Percentiles rank a stretch among this genome's conserved stretches.
Conservation (phyloP, 2,888 invertebrate species). For the Meganola albula region DNA sequence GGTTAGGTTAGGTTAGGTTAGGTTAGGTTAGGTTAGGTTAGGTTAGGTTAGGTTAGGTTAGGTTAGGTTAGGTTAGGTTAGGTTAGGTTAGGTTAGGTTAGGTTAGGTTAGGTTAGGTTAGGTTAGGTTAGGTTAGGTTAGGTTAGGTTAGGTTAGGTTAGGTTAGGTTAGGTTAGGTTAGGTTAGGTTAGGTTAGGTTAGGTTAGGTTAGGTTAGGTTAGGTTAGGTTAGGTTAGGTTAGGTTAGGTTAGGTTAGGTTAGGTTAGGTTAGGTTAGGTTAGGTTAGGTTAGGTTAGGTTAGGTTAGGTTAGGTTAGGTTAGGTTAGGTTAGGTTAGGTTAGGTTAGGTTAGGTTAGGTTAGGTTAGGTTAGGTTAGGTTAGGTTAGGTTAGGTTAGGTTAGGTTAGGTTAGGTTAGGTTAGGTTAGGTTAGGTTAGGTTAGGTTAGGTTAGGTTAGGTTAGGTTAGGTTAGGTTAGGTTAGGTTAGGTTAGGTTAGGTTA, state of each 20-base stretch:
- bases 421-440: too few species aligned
- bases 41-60: slow-evolving; percentile 17
- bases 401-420: too few species aligned
- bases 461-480: too few species aligned
- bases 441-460: too few species aligned
- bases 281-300: slow-evolving; percentile 19
- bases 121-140: slow-evolving; percentile 15
- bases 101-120: slow-evolving; percentile 18
- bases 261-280: slow-evolving; percentile 18
- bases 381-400: too few species aligned
- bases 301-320: slow-evolving; percentile 19
- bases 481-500: too few species aligned
- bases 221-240: slow-evolving; percentile 20
- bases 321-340: slow-evolving; percentile 16
- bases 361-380: too few species aligned
- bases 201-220: slow-evolving; percentile 15
- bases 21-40: slow-evolving; percentile 27
- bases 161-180: slow-evolving; percentile 18
- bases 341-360: too few species aligned
- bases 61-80: slow-evolving; percentile 19
- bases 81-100: slow-evolving; percentile 27
- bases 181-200: slow-evolving; percentile 17
- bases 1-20: slow-evolving; percentile 17
- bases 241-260: slow-evolving; percentile 22
- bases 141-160: slow-evolving; percentile 17